Conservation (phyloP, 2,797 vertebrate genomes). For the Periparus ater region DNA sequence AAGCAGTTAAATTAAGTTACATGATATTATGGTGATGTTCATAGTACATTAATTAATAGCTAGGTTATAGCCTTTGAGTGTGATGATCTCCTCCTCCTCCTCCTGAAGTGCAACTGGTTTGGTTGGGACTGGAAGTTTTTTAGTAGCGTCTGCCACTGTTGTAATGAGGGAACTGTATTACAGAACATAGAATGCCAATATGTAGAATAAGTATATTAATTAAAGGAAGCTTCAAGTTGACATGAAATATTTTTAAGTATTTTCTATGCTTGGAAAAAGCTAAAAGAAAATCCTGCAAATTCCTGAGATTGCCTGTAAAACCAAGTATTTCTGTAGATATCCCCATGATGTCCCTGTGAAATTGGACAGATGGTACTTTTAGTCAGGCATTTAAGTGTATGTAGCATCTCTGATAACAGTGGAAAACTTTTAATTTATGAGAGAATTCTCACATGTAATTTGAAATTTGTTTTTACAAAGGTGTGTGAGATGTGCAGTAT, state of each 20-base stretch:
- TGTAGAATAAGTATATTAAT: background rate
- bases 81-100: background rate
- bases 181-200: background rate
- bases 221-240: background rate
- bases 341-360: background rate
- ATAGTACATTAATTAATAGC: background rate
- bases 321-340: background rate
- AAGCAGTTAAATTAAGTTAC: background rate
- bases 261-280: background rate
- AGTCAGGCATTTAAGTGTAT: background rate
- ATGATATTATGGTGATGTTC: background rate
- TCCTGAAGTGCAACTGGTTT: background rate
- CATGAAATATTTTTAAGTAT: background rate
- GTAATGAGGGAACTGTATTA: background rate
- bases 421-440: background rate
- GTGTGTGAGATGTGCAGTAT: background rate
- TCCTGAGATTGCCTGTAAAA: background rate
- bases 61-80: background rate
- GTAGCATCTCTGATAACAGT: background rate
- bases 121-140: background rate
- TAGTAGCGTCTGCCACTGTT: background rate
- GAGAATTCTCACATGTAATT: background rate
- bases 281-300: background rate
- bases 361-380: background rate
- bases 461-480: background rate